Evolutionary conservation across 2,797 vertebrate species (phyloP).

Genomic region (Agapornis canus): DNA sequence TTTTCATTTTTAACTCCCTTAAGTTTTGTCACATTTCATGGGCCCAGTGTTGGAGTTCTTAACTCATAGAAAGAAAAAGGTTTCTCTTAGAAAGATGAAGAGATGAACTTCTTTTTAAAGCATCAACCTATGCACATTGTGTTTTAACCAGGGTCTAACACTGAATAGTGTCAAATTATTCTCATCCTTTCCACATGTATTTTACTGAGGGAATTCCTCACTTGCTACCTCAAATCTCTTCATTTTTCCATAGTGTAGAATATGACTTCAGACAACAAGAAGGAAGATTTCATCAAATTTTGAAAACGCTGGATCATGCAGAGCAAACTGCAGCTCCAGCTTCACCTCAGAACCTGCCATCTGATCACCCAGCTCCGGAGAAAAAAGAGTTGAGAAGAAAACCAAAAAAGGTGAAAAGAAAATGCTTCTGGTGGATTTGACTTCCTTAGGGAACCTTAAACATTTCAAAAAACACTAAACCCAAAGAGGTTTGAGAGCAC

Average conservation of each 20-base stretch:
- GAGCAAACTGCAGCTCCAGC: constrained; percentile 59
- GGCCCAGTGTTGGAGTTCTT: neutral
- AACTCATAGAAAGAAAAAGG: neutral
- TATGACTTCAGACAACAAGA: constrained; percentile 96
- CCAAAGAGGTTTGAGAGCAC: neutral
- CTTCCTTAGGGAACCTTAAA: neutral
- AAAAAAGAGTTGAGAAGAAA: constrained; percentile 82
- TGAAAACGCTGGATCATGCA: constrained; percentile 76
- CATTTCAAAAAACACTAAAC: neutral
- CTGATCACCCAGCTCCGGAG: constrained; percentile 65
- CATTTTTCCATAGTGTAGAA: constrained; percentile 86
- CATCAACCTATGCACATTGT: neutral
- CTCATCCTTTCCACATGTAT: neutral
- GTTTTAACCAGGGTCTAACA: neutral
- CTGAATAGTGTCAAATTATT: neutral
- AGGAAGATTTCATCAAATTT: constrained; percentile 86
- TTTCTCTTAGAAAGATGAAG: neutral
- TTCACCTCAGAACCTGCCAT: constrained; percentile 64
- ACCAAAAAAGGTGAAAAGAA: constrained; percentile 92
- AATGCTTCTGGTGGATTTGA: constrained; percentile 99
- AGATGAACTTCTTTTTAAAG: neutral
- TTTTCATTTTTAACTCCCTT: neutral
- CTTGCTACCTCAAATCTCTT: constrained; percentile 5
- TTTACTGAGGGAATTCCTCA: neutral
- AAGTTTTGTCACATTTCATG: neutral